These are phyloP conservation scores for Willisornis vidua DNA, from an alignment of 2,113 vertebrate genomes.

Conservation along the genomic window DNA sequence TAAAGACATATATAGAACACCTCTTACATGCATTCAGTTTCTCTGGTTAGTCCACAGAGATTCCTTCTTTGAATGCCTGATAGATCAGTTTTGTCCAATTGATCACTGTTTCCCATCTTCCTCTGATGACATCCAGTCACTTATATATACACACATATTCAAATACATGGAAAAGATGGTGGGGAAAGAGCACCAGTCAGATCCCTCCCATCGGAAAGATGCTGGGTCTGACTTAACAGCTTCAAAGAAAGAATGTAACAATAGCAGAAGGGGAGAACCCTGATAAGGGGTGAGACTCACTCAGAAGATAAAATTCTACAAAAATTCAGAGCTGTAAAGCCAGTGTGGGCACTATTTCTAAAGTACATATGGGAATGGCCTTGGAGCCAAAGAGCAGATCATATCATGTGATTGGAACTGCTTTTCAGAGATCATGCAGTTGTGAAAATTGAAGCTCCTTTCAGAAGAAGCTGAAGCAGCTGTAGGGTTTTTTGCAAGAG, in stretches of 20 bases:
- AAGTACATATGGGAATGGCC: conserved; percentile 40
- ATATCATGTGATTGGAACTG: conserved; percentile 35
- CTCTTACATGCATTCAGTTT: not conserved
- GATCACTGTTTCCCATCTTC: not conserved
- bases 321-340: conserved; percentile 61
- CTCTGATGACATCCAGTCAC: not conserved
- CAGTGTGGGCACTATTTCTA: conserved; percentile 56
- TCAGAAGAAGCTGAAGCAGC: not conserved
- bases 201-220: conserved; percentile 14
- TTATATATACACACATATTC: not conserved
- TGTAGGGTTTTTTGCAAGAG: not conserved
- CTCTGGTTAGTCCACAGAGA: not conserved
- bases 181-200: not conserved
- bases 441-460: not conserved
- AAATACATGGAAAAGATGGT: not conserved
- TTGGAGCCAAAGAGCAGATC: conserved; percentile 60
- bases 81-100: not conserved
- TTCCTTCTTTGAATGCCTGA: not conserved
- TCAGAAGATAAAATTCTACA: conserved; percentile 67
- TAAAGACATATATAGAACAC: not conserved
- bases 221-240: conserved; percentile 42
- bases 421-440: conserved; percentile 7
- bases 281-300: conserved; percentile 48
- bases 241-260: conserved; percentile 67
- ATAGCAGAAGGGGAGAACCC: conserved; percentile 39